Base-by-base conservation (phyloP, 2,113 vertebrate genomes). In the Turdus rufiventris region DNA sequence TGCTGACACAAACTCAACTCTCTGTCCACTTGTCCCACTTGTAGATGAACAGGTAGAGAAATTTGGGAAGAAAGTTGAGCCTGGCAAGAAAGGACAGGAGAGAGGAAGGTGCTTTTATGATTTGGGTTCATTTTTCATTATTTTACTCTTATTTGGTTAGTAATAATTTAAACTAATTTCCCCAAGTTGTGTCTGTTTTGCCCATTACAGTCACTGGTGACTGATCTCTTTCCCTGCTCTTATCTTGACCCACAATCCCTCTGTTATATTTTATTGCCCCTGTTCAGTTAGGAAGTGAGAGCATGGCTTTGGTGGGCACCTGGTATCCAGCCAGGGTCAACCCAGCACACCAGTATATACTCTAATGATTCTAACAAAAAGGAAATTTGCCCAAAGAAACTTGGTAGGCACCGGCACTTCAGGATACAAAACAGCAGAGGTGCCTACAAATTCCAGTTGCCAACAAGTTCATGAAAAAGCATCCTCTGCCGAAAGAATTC, bases 161-260 rank as follows among this genome's bases (percentile, higher is more conserved):
- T 70, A 57, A 62, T 26, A 57, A 25, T 56, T 50, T n/a, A 38
- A 62, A 34, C 4, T 38, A 45, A 31, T 58, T 76, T 71, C 12
- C 6, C 12, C 18, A 34, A 28, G 12, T 51, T 1, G 0, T 43
- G 4, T 51, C 8, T 65, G 18, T 42, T 87, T 88, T 77, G 2
- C 18, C 45, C 3, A 2, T 28, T 21, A 48, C 4, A 10, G 2
- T 21, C 56, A 21, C 6, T 36, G 14, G 15, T 36, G 51, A 53
- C 5, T 42, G 15, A 47, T 47, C 6, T 45, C 33, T 77, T 6
- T 77, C 18, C 45, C 23, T 77, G 21, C 20, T 25, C 33, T 62
- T 76, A 14, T 34, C 18, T 53, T 3, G 1, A 36, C 9, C 5
- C 18, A 21, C 2, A 1, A 65, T 6, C 4, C 6, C 11, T 77